These are phyloP conservation scores for Ganaspis brasiliensis DNA, from an alignment of 2,888 invertebrate genomes.

Conservation along the genomic window DNA sequence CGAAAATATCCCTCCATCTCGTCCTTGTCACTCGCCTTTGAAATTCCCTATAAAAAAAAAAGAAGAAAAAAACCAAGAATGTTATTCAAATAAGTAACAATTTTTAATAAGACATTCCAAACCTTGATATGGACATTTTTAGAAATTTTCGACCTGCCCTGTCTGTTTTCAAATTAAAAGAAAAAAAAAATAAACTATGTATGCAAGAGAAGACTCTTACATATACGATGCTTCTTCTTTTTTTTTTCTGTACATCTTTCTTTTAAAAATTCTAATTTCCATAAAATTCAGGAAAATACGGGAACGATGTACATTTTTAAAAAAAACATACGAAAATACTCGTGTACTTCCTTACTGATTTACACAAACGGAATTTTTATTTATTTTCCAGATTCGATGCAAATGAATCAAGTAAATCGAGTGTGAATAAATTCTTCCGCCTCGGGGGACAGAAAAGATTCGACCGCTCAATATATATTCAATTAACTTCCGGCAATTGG, in stretches of 20 bases:
- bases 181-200: too few species aligned
- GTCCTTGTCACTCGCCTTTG: neutral
- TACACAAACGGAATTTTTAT: neutral
- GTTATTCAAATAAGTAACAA: neutral
- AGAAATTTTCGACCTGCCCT: neutral
- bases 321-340: too few species aligned
- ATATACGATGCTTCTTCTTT: too few species aligned
- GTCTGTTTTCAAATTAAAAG: too few species aligned
- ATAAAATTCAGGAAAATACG: too few species aligned
- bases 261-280: too few species aligned
- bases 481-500: constrained; percentile 5
- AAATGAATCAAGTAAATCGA: constrained; percentile 14
- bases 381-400: neutral
- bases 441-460: neutral
- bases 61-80: neutral
- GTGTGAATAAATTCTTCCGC: constrained; percentile 6
- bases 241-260: too few species aligned
- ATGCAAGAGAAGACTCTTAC: too few species aligned
- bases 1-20: constrained; percentile 5
- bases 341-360: neutral
- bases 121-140: neutral
- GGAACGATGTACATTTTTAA: too few species aligned
- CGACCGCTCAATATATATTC: neutral
- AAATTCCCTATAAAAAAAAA: constrained; percentile 11
- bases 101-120: constrained; percentile 16